Percentiles rank a stretch among this genome's conserved stretches.
Evolutionary conservation across 2,888 invertebrate genomes (phyloP).

Genomic region (Holacanthella duospinosa): DNA sequence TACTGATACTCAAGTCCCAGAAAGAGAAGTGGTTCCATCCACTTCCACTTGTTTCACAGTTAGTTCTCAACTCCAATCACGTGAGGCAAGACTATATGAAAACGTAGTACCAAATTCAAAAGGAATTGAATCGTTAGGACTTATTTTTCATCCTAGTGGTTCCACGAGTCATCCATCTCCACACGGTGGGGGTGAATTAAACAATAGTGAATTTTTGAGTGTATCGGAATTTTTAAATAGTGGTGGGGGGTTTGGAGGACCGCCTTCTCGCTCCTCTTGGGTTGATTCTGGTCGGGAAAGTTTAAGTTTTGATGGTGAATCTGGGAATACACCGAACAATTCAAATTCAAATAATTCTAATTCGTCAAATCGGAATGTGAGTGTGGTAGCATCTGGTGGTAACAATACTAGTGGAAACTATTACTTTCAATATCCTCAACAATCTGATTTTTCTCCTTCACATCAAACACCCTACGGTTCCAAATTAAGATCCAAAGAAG

Average conservation of each 20-base stretch:
- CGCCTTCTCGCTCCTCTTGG: slow-evolving; percentile 34
- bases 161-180: slow-evolving; percentile 14
- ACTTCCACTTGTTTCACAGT: slow-evolving; percentile 27
- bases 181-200: slow-evolving; percentile 15
- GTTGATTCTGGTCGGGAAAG: slow-evolving; percentile 34
- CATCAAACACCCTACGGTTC: background rate
- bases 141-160: slow-evolving; percentile 18
- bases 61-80: slow-evolving; percentile 30
- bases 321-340: slow-evolving; percentile 25
- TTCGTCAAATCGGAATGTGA: slow-evolving; percentile 29
- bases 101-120: slow-evolving; percentile 29
- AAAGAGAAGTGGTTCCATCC: background rate
- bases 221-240: slow-evolving; percentile 30
- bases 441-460: background rate
- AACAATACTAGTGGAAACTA: background rate
- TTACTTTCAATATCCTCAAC: background rate
- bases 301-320: slow-evolving; percentile 36
- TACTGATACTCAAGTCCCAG: background rate
- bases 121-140: slow-evolving; percentile 29
- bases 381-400: slow-evolving; percentile 2
- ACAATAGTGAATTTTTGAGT: slow-evolving; percentile 26
- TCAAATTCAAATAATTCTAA: slow-evolving; percentile 21
- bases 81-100: slow-evolving; percentile 36
- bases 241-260: slow-evolving; percentile 18
- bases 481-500: background rate